These are phyloP conservation scores for Hydrophis major DNA, from an alignment of 2,797 vertebrate species.

Conservation along the genomic window DNA sequence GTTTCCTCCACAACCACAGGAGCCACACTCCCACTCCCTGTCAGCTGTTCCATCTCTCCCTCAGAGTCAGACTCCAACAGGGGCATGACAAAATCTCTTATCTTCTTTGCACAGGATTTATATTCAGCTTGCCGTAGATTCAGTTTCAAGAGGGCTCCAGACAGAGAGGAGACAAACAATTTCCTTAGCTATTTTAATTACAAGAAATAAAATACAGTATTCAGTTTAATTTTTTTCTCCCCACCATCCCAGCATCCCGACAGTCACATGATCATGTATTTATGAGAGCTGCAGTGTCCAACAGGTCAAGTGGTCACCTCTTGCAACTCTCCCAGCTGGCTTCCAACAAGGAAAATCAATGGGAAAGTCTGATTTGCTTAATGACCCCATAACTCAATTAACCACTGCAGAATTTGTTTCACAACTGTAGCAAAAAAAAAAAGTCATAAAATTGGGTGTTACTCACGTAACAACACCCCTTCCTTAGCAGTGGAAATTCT, in stretches of 20 bases:
- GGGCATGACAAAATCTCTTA: background rate
- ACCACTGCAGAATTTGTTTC: background rate
- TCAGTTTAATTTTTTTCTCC: background rate
- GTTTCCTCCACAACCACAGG: too few species aligned
- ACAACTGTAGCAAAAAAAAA: background rate
- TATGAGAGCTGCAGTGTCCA: background rate
- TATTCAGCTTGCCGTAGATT: background rate
- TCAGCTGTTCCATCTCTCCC: too few species aligned
- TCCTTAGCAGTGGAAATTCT: background rate
- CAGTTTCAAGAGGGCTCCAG: background rate
- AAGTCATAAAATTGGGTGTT: background rate
- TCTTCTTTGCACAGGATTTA: background rate
- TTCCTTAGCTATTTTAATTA: background rate
- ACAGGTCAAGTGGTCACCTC: background rate
- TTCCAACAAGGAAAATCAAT: background rate
- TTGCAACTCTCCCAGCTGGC: background rate
- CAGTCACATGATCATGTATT: background rate
- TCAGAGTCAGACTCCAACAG: too few species aligned
- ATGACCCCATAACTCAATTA: background rate
- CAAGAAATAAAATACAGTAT: background rate
- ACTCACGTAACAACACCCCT: background rate
- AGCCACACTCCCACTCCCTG: too few species aligned
- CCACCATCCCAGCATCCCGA: background rate
- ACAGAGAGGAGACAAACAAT: background rate
- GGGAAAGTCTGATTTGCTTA: background rate